Evolutionary conservation across 1,140 invertebrate species (phyloP).

Genomic region (Chironomus striatipennis): DNA sequence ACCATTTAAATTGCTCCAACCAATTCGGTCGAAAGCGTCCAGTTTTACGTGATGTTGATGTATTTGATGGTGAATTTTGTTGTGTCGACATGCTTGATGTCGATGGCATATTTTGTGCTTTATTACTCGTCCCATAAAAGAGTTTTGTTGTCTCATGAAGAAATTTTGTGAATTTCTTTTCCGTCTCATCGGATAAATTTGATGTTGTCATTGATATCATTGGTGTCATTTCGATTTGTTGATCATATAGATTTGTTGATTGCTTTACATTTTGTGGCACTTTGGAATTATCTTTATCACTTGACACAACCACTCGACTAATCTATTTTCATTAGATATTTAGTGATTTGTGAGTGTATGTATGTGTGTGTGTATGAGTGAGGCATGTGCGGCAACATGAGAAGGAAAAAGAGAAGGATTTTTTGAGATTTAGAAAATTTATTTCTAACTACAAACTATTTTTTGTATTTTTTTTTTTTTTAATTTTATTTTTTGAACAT

Average conservation of each 20-base stretch:
- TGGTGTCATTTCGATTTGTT: not conserved
- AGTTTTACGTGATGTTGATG: conserved; percentile 43
- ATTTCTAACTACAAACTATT: too few species aligned
- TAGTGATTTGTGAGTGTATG: too few species aligned
- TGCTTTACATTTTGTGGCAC: too few species aligned
- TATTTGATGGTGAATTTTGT: conserved; percentile 26
- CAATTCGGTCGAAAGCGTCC: conserved; percentile 55
- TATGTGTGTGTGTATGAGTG: too few species aligned
- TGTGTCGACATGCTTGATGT: conserved; percentile 25
- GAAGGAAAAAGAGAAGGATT: too few species aligned
- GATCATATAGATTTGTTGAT: not conserved
- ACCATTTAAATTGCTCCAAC: conserved; percentile 56
- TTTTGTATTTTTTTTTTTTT: too few species aligned
- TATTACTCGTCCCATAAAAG: not conserved
- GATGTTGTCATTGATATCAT: not conserved
- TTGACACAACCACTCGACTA: too few species aligned
- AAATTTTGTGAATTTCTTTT: not conserved
- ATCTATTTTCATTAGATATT: too few species aligned
- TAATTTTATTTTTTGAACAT: too few species aligned
- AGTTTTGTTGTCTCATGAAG: not conserved
- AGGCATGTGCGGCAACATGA: too few species aligned
- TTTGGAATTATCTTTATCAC: too few species aligned
- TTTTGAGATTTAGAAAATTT: too few species aligned
- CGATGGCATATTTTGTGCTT: conserved; percentile 26
- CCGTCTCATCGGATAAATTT: not conserved